Evolutionary conservation across 1,140 invertebrate species (phyloP).

Genomic region (Trissolcus basalis): DNA sequence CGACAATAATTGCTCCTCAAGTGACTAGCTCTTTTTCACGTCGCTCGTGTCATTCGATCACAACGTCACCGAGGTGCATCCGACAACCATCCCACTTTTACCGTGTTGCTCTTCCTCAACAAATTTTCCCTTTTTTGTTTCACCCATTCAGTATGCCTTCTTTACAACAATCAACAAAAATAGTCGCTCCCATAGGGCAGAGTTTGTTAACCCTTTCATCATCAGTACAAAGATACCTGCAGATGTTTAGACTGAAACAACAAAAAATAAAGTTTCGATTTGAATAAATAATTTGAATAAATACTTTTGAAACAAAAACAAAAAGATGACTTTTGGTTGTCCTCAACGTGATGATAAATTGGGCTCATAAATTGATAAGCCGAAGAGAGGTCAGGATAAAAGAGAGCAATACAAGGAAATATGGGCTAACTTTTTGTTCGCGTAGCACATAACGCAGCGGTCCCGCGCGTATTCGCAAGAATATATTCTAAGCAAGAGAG

Average conservation of each 20-base stretch:
- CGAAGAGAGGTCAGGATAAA: constrained; percentile 43
- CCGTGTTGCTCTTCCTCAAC: constrained; percentile 11
- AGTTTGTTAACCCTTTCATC: no score
- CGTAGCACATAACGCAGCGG: constrained; percentile 51
- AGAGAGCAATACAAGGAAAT: constrained; percentile 42
- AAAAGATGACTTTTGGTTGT: constrained; percentile 15
- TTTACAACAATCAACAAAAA: no score
- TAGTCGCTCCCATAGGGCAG: no score
- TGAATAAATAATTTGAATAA: no score
- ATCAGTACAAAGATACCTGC: no score
- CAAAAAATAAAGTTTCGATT: neutral
- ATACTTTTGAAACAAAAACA: no score
- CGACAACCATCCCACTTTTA: neutral
- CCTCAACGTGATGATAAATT: constrained; percentile 26
- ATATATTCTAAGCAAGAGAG: constrained; percentile 61
- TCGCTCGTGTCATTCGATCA: constrained; percentile 25
- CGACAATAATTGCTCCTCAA: constrained; percentile 68
- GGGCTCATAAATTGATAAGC: constrained; percentile 46
- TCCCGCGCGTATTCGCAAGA: constrained; percentile 62
- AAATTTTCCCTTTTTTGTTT: neutral
- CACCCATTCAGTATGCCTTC: no score
- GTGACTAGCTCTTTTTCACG: constrained; percentile 57
- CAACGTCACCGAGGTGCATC: constrained; percentile 4
- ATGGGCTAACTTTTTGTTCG: constrained; percentile 35
- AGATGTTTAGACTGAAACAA: no score